Evolutionary conservation across 2,797 vertebrate species (phyloP).

Genomic region (Toxotes lorentzi): DNA sequence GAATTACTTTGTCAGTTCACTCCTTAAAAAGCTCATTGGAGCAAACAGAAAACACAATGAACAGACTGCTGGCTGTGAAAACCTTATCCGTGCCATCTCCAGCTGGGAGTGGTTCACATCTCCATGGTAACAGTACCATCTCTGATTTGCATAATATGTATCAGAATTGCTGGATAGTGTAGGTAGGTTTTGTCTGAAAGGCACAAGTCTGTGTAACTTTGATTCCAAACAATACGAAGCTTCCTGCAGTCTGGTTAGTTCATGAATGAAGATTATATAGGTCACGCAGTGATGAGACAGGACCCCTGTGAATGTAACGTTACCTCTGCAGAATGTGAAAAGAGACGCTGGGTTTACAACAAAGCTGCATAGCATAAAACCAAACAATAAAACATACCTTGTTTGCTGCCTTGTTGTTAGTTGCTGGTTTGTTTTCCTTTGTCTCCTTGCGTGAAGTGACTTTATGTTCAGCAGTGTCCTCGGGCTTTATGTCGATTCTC

Average conservation of each 20-base stretch:
- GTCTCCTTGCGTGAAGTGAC: slow-evolving; percentile 74
- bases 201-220: neutral
- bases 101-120: neutral
- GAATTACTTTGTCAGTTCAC: neutral
- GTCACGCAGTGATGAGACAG: neutral
- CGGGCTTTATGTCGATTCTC: slow-evolving; percentile 77
- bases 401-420: slow-evolving; percentile 40
- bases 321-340: neutral
- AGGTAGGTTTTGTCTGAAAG: neutral
- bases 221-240: neutral
- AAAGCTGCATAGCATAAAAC: too few species aligned
- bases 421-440: slow-evolving; percentile 87
- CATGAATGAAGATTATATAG: neutral
- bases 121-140: slow-evolving; percentile 2
- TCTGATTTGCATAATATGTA: neutral
- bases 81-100: neutral
- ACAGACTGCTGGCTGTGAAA: neutral
- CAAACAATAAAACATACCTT: slow-evolving; percentile 78
- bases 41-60: neutral
- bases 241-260: neutral
- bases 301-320: neutral
- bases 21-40: neutral
- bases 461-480: slow-evolving; percentile 74
- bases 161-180: neutral
- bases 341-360: neutral